Evolutionary conservation across 1,140 invertebrate species (phyloP), one percentile per base, ranked within the genome.

Genomic region (Helicoverpa armigera): DNA sequence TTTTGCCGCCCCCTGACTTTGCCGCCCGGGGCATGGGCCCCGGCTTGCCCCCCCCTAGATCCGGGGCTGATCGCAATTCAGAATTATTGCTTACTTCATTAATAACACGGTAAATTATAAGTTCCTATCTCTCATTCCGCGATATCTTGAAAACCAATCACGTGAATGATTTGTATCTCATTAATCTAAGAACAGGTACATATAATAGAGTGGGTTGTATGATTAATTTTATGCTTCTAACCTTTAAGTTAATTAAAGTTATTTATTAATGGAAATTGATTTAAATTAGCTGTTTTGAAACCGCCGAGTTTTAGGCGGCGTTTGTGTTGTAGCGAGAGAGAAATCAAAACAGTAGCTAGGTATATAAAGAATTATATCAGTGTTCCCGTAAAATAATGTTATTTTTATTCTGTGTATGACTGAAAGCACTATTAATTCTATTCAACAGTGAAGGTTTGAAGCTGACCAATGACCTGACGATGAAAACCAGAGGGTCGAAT

Each of bases 201-300:
- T 23, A 53, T 58, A n/a, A 53, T 58, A n/a, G n/a, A 58, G 43
- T 12, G 63, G 43, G 10, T 51, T 63, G 58, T 67, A 14, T 76
- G 58, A 61, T 31, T 63, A 76, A 76, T 76, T 50, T 76, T 35
- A 50, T 14, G 16, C 18, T 58, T 31, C 61, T 60, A 61, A 35
- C 56, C 73, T 50, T 75, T 61, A 23, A 53, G 10, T 74, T 18
- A 61, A 75, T 50, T 48, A 60, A 60, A 61, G 43, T 58, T 9
- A 58, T 73, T 73, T 74, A 56, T 74, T 75, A 75, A 61, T 75
- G 35, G 61, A 75, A 75, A 48, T 75, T 60, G 58, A 75, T 58
- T 74, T 16, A 56, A 29, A 14, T 50, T 58, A 31, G 14, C 31
- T 12, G n/a, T 5, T 35, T 31, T 3, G 10, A 53, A 70, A 51